phyloP scores from a whole-genome alignment of 2,113 vertebrate genomes.

The Ceyx cyanopectus region DNA sequence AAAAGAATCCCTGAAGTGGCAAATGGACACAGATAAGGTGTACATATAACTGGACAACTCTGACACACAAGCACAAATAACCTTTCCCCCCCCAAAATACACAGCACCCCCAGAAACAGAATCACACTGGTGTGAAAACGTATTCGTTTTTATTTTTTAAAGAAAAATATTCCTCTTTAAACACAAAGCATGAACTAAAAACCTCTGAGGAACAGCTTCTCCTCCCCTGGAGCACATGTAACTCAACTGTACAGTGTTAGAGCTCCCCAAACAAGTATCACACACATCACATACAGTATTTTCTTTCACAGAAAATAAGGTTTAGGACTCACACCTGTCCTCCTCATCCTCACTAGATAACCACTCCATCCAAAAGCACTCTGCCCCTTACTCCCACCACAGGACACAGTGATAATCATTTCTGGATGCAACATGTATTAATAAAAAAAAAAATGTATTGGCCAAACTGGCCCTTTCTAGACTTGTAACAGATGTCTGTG shows the following conservation, averaged over 20 bases:
- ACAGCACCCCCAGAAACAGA: not conserved
- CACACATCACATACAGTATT: conserved; percentile 29
- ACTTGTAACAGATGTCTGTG: not conserved
- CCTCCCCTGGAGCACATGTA: not conserved
- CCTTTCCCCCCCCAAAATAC: accelerated
- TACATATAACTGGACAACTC: not conserved
- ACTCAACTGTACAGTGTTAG: conserved; percentile 59
- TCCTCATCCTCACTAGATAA: not conserved
- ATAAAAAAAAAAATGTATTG: not conserved
- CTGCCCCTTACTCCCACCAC: not conserved
- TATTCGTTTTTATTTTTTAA: conserved; percentile 74
- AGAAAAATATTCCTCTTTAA: conserved; percentile 80
- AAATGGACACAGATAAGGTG: not conserved
- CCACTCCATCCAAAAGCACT: not conserved
- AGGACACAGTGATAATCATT: conserved; percentile 18
- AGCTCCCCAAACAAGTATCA: conserved; percentile 28
- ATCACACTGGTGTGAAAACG: not conserved
- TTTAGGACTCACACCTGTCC: conserved; percentile 12
- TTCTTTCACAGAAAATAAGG: conserved; percentile 41
- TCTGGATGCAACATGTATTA: not conserved
- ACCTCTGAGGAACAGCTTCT: conserved; percentile 31
- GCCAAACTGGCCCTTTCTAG: not conserved
- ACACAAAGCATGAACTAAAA: conserved; percentile 72
- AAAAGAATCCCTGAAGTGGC: not conserved
- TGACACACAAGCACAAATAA: not conserved